Evolutionary conservation across 2,797 vertebrate species (phyloP).

Genomic region (Xyrichtys novacula): DNA sequence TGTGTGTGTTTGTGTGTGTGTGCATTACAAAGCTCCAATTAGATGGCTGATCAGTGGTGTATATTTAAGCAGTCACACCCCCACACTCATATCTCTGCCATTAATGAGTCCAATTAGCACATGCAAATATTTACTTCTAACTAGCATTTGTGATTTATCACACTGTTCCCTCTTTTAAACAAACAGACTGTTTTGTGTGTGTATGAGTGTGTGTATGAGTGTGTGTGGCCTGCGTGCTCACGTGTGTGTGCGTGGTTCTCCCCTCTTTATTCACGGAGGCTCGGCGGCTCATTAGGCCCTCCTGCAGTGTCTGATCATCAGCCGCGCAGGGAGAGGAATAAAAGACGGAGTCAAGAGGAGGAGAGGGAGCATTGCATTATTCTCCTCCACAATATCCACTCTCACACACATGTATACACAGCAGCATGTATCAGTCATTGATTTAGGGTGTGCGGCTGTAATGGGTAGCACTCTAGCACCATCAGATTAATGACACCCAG

Average conservation of each 20-base stretch:
- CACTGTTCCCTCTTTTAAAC: constrained; percentile 73
- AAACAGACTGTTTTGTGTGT: constrained; percentile 55
- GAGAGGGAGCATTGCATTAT: constrained; percentile 48
- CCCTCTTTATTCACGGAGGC: constrained; percentile 57
- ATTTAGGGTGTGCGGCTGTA: constrained; percentile 74
- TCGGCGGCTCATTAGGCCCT: constrained; percentile 74
- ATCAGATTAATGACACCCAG: constrained; percentile 78
- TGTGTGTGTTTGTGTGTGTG: constrained; percentile 34
- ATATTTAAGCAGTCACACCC: constrained; percentile 73
- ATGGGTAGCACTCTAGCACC: constrained; percentile 74
- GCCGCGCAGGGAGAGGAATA: constrained; percentile 55
- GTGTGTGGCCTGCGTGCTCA: constrained; percentile 20
- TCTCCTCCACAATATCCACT: constrained; percentile 44
- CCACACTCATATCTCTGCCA: constrained; percentile 71
- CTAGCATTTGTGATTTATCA: constrained; percentile 81
- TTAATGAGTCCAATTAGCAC: constrained; percentile 86
- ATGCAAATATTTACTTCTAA: constrained; percentile 85
- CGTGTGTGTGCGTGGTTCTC: constrained; percentile 29
- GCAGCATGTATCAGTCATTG: constrained; percentile 63
- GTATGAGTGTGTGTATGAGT: constrained; percentile 35
- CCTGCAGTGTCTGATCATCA: constrained; percentile 75
- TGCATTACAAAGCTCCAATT: constrained; percentile 79
- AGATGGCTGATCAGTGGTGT: constrained; percentile 75
- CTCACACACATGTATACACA: constrained; percentile 52
- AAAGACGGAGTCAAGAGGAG: constrained; percentile 53